These are phyloP conservation scores for Ictalurus furcatus DNA, from an alignment of 2,113 vertebrate genomes.

Conservation along the genomic window DNA sequence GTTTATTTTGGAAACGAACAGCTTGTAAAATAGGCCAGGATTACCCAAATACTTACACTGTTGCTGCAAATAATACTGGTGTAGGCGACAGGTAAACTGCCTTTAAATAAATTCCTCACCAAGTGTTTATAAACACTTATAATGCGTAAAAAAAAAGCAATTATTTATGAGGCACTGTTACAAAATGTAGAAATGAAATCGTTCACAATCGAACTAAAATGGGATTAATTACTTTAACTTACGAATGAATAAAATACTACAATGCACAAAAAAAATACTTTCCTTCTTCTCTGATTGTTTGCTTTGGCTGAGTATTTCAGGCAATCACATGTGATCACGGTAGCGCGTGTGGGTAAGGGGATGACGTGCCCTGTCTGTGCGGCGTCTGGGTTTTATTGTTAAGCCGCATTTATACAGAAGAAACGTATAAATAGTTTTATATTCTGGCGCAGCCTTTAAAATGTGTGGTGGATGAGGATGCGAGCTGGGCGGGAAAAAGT, in stretches of 20 bases:
- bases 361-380: not conserved
- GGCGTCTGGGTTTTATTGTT: not conserved
- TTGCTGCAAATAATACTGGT: not conserved
- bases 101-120: not conserved
- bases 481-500: not conserved
- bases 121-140: not conserved
- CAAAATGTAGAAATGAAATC: not conserved
- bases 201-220: not conserved
- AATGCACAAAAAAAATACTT: not conserved
- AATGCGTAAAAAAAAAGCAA: not conserved
- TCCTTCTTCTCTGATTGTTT: not conserved
- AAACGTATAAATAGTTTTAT: slow-evolving; percentile 7
- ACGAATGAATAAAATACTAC: not conserved
- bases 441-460: not conserved
- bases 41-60: not conserved
- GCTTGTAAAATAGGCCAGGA: not conserved
- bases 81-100: not conserved
- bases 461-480: not conserved
- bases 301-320: not conserved
- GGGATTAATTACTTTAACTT: not conserved
- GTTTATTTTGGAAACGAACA: not conserved
- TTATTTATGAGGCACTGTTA: not conserved
- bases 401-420: not conserved
- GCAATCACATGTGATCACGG: not conserved
- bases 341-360: not conserved